phyloP scores from a whole-genome alignment of 64 coral and sea anemone species.

The Montipora cactus region DNA sequence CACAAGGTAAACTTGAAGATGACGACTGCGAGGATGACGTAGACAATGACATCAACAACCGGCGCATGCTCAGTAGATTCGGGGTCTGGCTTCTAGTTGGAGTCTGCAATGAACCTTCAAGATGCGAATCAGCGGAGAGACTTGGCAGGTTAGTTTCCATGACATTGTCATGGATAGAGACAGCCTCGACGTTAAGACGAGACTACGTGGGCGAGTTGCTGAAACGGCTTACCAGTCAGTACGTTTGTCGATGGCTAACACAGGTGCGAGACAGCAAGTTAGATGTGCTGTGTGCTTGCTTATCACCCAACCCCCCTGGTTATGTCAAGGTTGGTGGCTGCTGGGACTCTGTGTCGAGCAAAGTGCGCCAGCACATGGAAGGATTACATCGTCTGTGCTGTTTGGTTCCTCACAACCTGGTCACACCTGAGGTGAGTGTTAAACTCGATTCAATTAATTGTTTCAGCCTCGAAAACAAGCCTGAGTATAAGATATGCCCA shows the following conservation, averaged over 20 bases:
- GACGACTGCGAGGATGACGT: conserved; percentile 81
- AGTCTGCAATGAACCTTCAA: conserved; percentile 66
- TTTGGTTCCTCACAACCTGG: conserved; percentile 84
- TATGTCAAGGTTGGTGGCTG: conserved; percentile 86
- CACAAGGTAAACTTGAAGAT: conserved; percentile 62
- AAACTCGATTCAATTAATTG: too few relatives aligned
- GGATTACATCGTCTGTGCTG: conserved; percentile 93
- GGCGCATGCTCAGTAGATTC: conserved; percentile 94
- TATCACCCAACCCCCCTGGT: conserved; percentile 83
- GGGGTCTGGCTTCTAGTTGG: conserved; percentile 93
- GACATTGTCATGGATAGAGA: conserved; percentile 93
- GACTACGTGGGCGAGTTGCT: conserved; percentile 89
- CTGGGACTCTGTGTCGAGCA: conserved; percentile 85
- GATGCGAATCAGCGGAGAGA: conserved; percentile 81
- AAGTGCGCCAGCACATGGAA: conserved; percentile 82
- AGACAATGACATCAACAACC: conserved; percentile 95
- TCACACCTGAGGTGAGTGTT: conserved; percentile 72
- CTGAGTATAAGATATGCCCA: too few relatives aligned
- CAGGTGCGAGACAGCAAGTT: conserved; percentile 87
- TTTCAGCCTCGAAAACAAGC: too few relatives aligned
- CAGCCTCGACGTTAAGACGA: conserved; percentile 76
- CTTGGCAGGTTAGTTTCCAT: conserved; percentile 91
- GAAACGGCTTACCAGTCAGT: conserved; percentile 84
- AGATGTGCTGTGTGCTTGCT: conserved; percentile 83
- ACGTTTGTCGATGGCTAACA: conserved; percentile 90